Evolutionary conservation across 2,888 invertebrate genomes (phyloP).

Genomic region (Phyllotreta striolata): DNA sequence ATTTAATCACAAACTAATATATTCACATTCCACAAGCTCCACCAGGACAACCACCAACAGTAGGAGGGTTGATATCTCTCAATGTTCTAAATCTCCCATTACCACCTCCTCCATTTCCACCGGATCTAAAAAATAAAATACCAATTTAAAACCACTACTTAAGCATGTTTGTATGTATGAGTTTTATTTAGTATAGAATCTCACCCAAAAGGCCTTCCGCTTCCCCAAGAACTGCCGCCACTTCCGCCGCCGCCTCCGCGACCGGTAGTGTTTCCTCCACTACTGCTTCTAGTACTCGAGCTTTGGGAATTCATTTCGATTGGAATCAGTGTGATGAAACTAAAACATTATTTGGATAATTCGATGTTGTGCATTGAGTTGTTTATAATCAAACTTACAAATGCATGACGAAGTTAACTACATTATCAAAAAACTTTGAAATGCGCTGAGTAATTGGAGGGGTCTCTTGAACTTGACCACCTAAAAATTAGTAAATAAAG

Average conservation of each 20-base stretch:
- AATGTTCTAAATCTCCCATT: conserved; percentile 50
- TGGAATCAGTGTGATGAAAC: conserved; percentile 53
- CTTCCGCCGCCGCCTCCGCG: conserved; percentile 44
- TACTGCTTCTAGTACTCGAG: conserved; percentile 37
- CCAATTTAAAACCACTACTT: background rate
- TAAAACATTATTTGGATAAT: conserved; percentile 40
- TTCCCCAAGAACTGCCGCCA: conserved; percentile 26
- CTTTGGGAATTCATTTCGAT: conserved; percentile 45
- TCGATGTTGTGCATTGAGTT: background rate
- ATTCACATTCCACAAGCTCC: conserved; percentile 50
- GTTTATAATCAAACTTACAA: conserved; percentile 63
- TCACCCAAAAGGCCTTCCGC: conserved; percentile 34
- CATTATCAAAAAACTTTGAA: conserved; percentile 65
- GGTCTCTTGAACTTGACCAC: conserved; percentile 64
- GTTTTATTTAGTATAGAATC: background rate
- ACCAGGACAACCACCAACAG: conserved; percentile 51
- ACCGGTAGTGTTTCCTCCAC: conserved; percentile 40
- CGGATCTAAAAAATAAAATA: conserved; percentile 42
- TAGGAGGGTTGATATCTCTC: conserved; percentile 52
- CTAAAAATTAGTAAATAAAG: conserved; percentile 55
- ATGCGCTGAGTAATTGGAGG: conserved; percentile 62
- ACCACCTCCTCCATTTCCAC: conserved; percentile 46
- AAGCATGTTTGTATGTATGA: background rate
- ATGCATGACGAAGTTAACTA: conserved; percentile 65
- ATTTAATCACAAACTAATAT: background rate